Conservation (phyloP, 2,888 invertebrate species). For the Steinernema hermaphroditum region DNA sequence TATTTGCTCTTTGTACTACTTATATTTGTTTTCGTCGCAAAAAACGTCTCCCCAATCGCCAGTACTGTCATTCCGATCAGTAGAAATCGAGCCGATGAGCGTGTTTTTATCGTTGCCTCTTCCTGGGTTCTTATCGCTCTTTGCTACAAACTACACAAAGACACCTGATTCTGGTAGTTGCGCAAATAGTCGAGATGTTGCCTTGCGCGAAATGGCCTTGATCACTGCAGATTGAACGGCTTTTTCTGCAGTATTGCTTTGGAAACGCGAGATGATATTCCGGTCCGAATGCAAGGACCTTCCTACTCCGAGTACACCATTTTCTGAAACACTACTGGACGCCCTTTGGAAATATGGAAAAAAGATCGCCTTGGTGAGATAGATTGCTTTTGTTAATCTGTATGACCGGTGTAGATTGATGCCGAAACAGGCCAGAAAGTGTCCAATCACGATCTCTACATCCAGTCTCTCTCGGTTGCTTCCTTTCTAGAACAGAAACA, state of each 20-base stretch:
- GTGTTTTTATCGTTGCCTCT: no score
- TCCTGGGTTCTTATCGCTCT: no score
- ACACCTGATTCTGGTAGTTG: no score
- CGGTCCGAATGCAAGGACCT: neutral
- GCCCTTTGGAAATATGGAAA: neutral
- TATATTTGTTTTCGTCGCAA: neutral
- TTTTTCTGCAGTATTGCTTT: neutral
- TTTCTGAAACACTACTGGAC: neutral
- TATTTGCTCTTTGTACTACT: no score
- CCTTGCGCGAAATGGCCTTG: no score
- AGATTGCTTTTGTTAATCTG: neutral
- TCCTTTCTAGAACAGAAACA: constrained; percentile 43
- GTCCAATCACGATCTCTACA: constrained; percentile 29
- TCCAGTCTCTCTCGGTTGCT: constrained; percentile 40
- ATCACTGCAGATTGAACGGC: neutral
- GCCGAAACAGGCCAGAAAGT: constrained; percentile 23
- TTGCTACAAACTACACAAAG: no score
- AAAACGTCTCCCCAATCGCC: no score
- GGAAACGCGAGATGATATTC: neutral
- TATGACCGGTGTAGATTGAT: neutral
- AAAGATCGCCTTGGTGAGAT: constrained; percentile 8
- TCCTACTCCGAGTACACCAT: neutral
- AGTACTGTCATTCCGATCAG: no score
- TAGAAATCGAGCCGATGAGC: no score
- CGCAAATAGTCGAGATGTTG: no score